These are phyloP conservation scores for Trachemys scripta DNA, from an alignment of 2,113 vertebrate species.

Conservation along the genomic window DNA sequence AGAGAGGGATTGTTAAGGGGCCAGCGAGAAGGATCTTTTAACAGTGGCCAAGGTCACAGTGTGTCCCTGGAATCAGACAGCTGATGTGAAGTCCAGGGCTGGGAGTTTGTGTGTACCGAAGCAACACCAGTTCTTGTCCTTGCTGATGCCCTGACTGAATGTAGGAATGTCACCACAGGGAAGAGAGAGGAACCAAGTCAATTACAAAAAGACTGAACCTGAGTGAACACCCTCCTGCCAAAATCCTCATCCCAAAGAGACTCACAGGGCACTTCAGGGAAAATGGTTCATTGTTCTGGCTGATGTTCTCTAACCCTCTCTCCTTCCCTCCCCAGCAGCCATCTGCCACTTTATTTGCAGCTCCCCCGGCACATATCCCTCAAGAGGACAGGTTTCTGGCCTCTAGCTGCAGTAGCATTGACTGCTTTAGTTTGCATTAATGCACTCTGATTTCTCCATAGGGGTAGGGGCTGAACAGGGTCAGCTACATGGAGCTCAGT, in stretches of 20 bases:
- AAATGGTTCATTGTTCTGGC: conserved; percentile 33
- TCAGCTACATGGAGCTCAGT: not conserved
- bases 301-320: not conserved
- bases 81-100: not conserved
- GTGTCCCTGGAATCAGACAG: not conserved
- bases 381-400: conserved; percentile 17
- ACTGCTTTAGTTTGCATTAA: not conserved
- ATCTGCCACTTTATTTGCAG: conserved; percentile 51
- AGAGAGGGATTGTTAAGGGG: not conserved
- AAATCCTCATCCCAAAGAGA: not conserved
- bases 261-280: conserved; percentile 19
- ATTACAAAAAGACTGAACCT: not conserved
- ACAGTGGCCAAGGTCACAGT: not conserved
- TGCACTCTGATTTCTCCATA: not conserved
- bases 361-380: conserved; percentile 25
- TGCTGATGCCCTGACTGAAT: not conserved
- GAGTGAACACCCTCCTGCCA: conserved; percentile 2
- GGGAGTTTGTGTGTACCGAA: not conserved
- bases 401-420: not conserved
- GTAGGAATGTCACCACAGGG: rapidly evolving
- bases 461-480: not conserved
- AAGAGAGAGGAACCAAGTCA: not conserved
- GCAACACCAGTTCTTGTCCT: not conserved
- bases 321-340: conserved; percentile 45
- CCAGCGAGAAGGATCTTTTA: not conserved